These are phyloP conservation scores for Cordilura impudica DNA, from an alignment of 2,888 invertebrate genomes.

Conservation along the genomic window DNA sequence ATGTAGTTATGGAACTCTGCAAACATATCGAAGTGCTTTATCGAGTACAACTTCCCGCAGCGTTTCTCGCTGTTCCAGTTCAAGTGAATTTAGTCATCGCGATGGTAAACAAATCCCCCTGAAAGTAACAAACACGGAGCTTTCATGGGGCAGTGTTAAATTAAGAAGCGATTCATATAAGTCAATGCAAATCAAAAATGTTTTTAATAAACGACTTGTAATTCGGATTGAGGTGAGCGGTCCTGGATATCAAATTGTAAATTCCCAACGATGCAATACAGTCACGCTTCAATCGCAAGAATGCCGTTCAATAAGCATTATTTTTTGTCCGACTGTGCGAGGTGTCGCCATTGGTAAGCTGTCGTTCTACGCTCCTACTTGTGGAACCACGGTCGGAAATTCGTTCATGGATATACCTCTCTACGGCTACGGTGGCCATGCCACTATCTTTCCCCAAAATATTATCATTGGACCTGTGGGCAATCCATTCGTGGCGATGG, in stretches of 20 bases:
- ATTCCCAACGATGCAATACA: constrained; percentile 74
- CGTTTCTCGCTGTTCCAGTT: constrained; percentile 74
- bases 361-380: constrained; percentile 78
- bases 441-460: constrained; percentile 79
- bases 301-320: constrained; percentile 79
- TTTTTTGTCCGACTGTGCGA: constrained; percentile 80
- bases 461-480: constrained; percentile 80
- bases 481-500: constrained; percentile 80
- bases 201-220: constrained; percentile 80
- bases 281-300: constrained; percentile 80
- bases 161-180: constrained; percentile 79
- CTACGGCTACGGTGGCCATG: constrained; percentile 82
- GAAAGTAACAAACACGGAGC: constrained; percentile 80
- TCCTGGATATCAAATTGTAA: constrained; percentile 78
- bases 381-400: constrained; percentile 67
- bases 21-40: constrained; percentile 53
- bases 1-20: constrained; percentile 43
- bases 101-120: constrained; percentile 78
- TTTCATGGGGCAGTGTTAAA: constrained; percentile 82
- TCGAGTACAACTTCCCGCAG: constrained; percentile 65
- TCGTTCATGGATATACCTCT: constrained; percentile 75
- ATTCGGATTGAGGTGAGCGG: constrained; percentile 79
- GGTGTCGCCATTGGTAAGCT: constrained; percentile 80
- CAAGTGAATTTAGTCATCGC: constrained; percentile 76
- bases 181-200: constrained; percentile 80